Evolutionary conservation across 2,797 vertebrate genomes (phyloP).

Genomic region (Florisuga fusca): DNA sequence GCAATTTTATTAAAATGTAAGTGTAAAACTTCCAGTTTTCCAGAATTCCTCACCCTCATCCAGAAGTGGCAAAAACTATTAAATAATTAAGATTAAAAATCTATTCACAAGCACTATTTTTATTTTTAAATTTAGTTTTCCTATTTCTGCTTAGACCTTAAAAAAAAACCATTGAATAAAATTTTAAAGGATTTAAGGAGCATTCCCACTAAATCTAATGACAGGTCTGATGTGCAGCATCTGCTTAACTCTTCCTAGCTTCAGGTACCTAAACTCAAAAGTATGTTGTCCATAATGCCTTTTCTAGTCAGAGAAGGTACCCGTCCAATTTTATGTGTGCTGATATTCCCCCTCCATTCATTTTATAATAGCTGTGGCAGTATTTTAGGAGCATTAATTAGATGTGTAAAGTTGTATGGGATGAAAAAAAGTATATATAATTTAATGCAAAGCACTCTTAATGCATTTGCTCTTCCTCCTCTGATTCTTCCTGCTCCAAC

Average conservation of each 20-base stretch:
- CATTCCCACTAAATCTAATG: background rate
- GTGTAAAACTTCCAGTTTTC: background rate
- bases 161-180: background rate
- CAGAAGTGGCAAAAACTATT: background rate
- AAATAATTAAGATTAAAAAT: background rate
- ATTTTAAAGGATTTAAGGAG: background rate
- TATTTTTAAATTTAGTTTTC: background rate
- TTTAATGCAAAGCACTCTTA: background rate
- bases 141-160: background rate
- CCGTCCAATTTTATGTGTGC: background rate
- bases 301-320: background rate
- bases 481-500: background rate
- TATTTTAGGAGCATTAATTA: background rate
- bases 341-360: background rate
- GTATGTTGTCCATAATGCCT: background rate
- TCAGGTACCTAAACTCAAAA: background rate
- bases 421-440: background rate
- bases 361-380: background rate
- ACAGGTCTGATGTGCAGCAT: background rate
- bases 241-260: background rate
- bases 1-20: background rate
- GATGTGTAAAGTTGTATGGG: background rate
- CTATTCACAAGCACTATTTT: background rate
- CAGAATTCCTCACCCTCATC: background rate
- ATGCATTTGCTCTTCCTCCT: background rate